Conservation (phyloP, 2,797 vertebrate genomes). For the Lutjanus campechanus region DNA sequence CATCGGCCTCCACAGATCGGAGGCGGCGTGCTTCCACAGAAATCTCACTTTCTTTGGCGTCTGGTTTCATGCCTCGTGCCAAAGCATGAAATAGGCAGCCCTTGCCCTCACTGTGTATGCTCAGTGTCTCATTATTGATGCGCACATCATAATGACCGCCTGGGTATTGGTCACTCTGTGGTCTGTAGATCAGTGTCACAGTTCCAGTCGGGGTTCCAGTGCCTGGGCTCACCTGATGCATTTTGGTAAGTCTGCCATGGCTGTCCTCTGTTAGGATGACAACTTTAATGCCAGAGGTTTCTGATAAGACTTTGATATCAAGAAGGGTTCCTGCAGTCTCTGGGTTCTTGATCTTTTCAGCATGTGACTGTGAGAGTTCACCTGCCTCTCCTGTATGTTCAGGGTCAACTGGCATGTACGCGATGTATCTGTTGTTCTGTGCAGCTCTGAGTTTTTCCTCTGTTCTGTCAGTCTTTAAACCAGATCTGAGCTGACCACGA, state of each 20-base stretch:
- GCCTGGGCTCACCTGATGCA: slow-evolving; percentile 34
- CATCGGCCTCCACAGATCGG: slow-evolving; percentile 2
- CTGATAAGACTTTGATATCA: slow-evolving; percentile 29
- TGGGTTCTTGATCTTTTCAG: neutral
- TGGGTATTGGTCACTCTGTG: slow-evolving; percentile 43
- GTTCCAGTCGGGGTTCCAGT: slow-evolving; percentile 25
- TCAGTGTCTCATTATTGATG: slow-evolving; percentile 29
- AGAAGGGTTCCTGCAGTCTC: neutral
- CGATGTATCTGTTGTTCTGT: slow-evolving; percentile 35
- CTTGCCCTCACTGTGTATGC: neutral
- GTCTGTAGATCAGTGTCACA: slow-evolving; percentile 63
- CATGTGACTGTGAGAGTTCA: neutral
- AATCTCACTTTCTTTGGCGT: slow-evolving; percentile 29
- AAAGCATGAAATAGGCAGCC: slow-evolving; percentile 45
- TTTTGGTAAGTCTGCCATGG: slow-evolving; percentile 12
- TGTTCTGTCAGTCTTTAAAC: slow-evolving; percentile 23
- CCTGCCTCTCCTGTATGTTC: neutral
- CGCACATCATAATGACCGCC: slow-evolving; percentile 44
- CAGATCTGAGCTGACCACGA: neutral
- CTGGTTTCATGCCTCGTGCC: slow-evolving; percentile 29
- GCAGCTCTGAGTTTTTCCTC: slow-evolving; percentile 30
- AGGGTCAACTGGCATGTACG: neutral
- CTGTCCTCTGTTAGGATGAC: slow-evolving; percentile 26
- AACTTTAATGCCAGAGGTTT: slow-evolving; percentile 37
- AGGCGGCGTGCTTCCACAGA: neutral